phyloP scores from a whole-genome alignment of 2,888 invertebrate genomes.

The Pyrochroa serraticornis region DNA sequence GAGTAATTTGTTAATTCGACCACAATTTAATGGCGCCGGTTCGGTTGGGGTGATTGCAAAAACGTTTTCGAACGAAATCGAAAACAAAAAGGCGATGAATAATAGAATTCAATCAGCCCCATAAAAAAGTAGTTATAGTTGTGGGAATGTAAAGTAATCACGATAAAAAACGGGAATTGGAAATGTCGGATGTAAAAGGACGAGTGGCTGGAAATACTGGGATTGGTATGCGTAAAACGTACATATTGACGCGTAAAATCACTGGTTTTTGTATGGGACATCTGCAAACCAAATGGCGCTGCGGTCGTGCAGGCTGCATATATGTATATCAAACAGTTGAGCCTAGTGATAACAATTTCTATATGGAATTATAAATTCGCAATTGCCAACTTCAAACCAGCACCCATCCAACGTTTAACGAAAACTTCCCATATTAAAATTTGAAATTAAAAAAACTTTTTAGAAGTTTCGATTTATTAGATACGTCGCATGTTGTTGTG shows the following conservation, averaged over 20 bases:
- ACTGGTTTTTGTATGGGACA: constrained; percentile 37
- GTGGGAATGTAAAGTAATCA: background rate
- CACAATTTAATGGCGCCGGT: background rate
- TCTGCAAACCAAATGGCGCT: constrained; percentile 43
- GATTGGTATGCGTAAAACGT: constrained; percentile 31
- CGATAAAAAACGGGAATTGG: constrained; percentile 3
- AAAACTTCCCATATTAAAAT: too few relatives aligned
- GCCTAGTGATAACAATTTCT: constrained; percentile 33
- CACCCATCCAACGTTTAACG: too few relatives aligned
- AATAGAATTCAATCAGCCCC: too few relatives aligned
- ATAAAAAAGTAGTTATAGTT: too few relatives aligned
- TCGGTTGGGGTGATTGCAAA: background rate
- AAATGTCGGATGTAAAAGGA: background rate
- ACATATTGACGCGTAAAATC: constrained; percentile 37
- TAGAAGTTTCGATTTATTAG: too few relatives aligned
- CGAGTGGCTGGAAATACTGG: constrained; percentile 1
- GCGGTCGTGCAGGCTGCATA: constrained; percentile 37
- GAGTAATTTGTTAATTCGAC: background rate
- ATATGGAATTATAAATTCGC: constrained; percentile 14
- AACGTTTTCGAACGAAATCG: background rate
- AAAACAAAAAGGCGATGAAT: too few relatives aligned
- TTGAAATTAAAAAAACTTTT: too few relatives aligned
- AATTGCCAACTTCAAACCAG: too few relatives aligned
- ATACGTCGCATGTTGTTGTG: too few relatives aligned
- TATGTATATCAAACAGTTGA: constrained; percentile 39